These are phyloP conservation scores for Opisthocomus hoazin DNA, from an alignment of 2,113 vertebrate species.

Conservation along the genomic window DNA sequence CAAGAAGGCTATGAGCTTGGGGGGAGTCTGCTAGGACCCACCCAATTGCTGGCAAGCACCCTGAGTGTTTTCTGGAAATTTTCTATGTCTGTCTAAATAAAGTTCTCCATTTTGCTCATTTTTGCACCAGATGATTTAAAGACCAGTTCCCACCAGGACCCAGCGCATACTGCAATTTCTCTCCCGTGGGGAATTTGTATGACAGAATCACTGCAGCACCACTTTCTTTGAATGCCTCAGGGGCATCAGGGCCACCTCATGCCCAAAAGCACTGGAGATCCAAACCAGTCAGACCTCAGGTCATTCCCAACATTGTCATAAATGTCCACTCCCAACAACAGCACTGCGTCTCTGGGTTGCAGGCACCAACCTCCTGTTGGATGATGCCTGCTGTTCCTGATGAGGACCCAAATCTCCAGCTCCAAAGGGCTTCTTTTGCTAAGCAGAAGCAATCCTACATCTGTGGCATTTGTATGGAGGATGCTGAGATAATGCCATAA, in stretches of 20 bases:
- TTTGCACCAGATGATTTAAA: not conserved
- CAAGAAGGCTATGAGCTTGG: not conserved
- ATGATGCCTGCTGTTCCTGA: not conserved
- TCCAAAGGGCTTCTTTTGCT: not conserved
- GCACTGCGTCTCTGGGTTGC: accelerated
- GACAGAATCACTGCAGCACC: not conserved
- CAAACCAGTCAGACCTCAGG: not conserved
- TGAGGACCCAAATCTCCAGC: not conserved
- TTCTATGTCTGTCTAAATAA: not conserved
- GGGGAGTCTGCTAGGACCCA: not conserved
- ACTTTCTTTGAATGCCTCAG: not conserved
- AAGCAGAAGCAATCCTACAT: not conserved
- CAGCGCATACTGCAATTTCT: not conserved
- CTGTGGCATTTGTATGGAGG: not conserved
- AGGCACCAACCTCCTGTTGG: not conserved
- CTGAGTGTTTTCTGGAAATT: not conserved
- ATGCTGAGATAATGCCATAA: not conserved
- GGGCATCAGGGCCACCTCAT: too few species aligned
- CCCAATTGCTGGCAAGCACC: not conserved
- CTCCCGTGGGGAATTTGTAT: not conserved
- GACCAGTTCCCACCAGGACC: not conserved
- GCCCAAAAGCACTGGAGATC: not conserved
- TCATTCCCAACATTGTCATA: not conserved
- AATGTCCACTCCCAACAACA: not conserved
- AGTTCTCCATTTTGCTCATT: not conserved